phyloP scores from a whole-genome alignment of 2,888 invertebrate genomes.

The Ormyrus rosae region DNA sequence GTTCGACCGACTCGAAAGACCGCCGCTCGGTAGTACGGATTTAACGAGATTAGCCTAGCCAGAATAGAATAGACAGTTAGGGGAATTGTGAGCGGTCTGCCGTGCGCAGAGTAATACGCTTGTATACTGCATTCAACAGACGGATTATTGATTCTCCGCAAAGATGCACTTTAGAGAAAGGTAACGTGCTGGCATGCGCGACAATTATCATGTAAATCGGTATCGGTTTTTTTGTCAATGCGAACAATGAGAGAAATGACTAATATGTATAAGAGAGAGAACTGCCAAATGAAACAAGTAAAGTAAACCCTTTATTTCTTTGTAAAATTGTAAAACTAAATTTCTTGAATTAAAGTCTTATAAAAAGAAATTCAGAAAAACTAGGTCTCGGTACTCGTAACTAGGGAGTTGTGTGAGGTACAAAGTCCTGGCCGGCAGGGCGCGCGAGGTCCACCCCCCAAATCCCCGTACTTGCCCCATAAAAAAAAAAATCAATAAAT shows the following conservation, averaged over 20 bases:
- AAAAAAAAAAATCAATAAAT: conserved; percentile 54
- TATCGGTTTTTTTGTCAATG: conserved; percentile 33
- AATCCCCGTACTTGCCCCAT: conserved; percentile 74
- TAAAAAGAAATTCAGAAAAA: conserved; percentile 54
- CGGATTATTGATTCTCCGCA: conserved; percentile 32
- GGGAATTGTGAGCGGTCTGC: conserved; percentile 61
- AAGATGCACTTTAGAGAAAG: conserved; percentile 32
- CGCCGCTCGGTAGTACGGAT: neutral
- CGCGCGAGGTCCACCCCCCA: conserved; percentile 74
- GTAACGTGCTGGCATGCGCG: conserved; percentile 53
- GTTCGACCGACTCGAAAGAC: neutral
- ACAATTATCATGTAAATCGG: conserved; percentile 24
- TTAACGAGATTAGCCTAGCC: conserved; percentile 16
- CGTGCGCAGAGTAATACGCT: conserved; percentile 28
- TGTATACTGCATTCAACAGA: conserved; percentile 48
- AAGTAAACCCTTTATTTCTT: conserved; percentile 4
- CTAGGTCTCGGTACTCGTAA: conserved; percentile 76
- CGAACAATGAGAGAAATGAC: conserved; percentile 41
- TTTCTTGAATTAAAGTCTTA: neutral
- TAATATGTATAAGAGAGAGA: conserved; percentile 56
- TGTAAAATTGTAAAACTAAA: conserved; percentile 42
- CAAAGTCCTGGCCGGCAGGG: conserved; percentile 76
- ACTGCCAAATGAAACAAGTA: conserved; percentile 56
- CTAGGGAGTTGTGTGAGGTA: conserved; percentile 77
- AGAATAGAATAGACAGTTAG: conserved; percentile 36